phyloP scores from a whole-genome alignment of 2,797 vertebrate species.

The Capromys pilorides region DNA sequence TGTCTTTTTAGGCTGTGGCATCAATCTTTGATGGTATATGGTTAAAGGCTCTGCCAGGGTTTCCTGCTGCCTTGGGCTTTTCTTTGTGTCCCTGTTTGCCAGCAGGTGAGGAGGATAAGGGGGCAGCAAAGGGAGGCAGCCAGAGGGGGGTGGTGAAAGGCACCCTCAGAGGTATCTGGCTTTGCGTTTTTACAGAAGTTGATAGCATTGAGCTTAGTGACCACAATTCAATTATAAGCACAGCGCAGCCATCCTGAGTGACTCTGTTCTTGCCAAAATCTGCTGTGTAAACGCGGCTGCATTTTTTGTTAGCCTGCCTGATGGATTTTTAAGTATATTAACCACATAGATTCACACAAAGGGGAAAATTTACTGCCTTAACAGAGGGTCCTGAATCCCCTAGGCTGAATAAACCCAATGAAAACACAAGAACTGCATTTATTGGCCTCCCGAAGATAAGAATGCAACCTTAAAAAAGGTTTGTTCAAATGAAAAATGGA shows the following conservation, averaged over 20 bases:
- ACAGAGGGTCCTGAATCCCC: slow-evolving; percentile 82
- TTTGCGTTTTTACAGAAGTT: slow-evolving; percentile 81
- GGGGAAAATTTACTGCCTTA: slow-evolving; percentile 84
- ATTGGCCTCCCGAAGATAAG: slow-evolving; percentile 84
- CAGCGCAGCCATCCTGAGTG: slow-evolving; percentile 58
- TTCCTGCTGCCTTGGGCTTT: slow-evolving; percentile 71
- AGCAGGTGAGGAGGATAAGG: slow-evolving; percentile 15
- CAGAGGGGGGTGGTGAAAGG: slow-evolving; percentile 66
- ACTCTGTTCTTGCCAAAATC: slow-evolving; percentile 81
- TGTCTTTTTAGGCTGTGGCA: slow-evolving; percentile 77
- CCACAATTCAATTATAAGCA: slow-evolving; percentile 82
- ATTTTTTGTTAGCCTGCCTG: slow-evolving; percentile 80
- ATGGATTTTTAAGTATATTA: slow-evolving; percentile 84
- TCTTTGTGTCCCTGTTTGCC: slow-evolving; percentile 43
- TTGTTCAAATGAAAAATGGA: slow-evolving; percentile 87
- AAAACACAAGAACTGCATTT: slow-evolving; percentile 87
- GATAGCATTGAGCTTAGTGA: slow-evolving; percentile 82
- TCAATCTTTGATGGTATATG: slow-evolving; percentile 64
- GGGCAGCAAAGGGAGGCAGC: not conserved
- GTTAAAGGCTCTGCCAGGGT: slow-evolving; percentile 16
- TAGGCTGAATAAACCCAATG: slow-evolving; percentile 86
- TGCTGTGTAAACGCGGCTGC: slow-evolving; percentile 72
- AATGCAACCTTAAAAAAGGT: slow-evolving; percentile 84
- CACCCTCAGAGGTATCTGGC: slow-evolving; percentile 68
- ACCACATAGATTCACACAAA: slow-evolving; percentile 82